Percentiles rank a stretch among this genome's conserved stretches.
These are phyloP conservation scores for Neosilurus hyrtlii DNA, from an alignment of 2,797 vertebrate genomes.

Conservation along the genomic window DNA sequence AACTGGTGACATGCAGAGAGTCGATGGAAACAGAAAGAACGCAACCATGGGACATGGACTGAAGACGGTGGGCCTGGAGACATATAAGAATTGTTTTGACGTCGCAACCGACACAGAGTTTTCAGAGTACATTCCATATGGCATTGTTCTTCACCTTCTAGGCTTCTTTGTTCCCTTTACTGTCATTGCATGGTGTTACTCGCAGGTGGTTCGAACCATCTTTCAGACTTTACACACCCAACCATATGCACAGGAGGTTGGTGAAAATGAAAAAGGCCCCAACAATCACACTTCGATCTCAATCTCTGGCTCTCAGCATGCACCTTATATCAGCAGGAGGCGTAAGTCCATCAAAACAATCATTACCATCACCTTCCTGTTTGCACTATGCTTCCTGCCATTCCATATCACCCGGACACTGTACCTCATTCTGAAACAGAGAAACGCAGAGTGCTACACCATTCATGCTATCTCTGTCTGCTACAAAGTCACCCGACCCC, in stretches of 20 bases:
- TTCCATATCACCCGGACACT: slow-evolving; percentile 79
- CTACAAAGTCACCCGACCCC: slow-evolving; percentile 80
- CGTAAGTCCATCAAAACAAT: slow-evolving; percentile 81
- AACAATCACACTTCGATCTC: slow-evolving; percentile 43
- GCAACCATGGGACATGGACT: not conserved
- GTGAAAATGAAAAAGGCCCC: slow-evolving; percentile 38
- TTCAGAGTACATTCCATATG: slow-evolving; percentile 77
- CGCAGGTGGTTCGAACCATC: slow-evolving; percentile 77
- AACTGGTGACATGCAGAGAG: slow-evolving; percentile 56
- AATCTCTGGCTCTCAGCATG: slow-evolving; percentile 58
- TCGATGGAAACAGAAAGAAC: slow-evolving; percentile 37
- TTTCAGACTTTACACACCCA: slow-evolving; percentile 71
- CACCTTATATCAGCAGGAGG: slow-evolving; percentile 70
- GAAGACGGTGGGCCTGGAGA: slow-evolving; percentile 41
- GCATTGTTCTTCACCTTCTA: slow-evolving; percentile 75
- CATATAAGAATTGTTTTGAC: slow-evolving; percentile 76
- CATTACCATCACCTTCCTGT: slow-evolving; percentile 78
- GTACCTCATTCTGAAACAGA: slow-evolving; percentile 74
- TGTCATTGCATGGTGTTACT: slow-evolving; percentile 83
- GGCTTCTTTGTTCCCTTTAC: slow-evolving; percentile 80
- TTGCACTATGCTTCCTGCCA: slow-evolving; percentile 79
- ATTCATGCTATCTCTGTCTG: slow-evolving; percentile 77
- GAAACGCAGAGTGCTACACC: slow-evolving; percentile 66
- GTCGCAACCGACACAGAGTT: slow-evolving; percentile 78
- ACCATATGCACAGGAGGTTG: slow-evolving; percentile 59